Percentiles rank a stretch among this genome's conserved stretches.
Conservation (phyloP, 64 coral and sea anemone species). For the Montipora cactus region DNA sequence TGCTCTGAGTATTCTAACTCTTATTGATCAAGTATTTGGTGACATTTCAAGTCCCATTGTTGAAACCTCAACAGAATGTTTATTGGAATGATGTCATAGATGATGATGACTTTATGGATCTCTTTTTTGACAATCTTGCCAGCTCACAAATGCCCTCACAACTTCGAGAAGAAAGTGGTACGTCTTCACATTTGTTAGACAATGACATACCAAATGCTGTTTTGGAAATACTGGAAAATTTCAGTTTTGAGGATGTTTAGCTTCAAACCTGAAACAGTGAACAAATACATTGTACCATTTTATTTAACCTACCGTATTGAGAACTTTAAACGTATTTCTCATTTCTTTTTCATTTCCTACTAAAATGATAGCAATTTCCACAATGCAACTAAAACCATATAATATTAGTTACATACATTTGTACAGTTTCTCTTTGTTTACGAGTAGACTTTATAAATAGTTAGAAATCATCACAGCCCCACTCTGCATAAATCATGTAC, state of each 20-base stretch:
- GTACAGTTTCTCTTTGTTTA: background rate
- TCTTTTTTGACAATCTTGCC: too few relatives aligned
- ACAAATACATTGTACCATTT: background rate
- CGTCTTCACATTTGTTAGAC: background rate
- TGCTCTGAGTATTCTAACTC: slow-evolving; percentile 1
- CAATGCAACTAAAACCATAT: background rate
- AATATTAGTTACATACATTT: slow-evolving; percentile 2
- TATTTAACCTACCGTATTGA: background rate
- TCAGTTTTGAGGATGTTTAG: background rate
- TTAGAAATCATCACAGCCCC: background rate
- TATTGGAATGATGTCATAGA: too few relatives aligned
- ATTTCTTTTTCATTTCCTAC: background rate
- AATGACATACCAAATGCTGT: slow-evolving; percentile 8
- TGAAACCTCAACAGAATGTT: too few relatives aligned
- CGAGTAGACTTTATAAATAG: background rate
- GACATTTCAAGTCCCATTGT: background rate
- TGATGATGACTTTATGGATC: too few relatives aligned
- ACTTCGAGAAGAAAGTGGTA: background rate
- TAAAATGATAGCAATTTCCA: slow-evolving; percentile 2
- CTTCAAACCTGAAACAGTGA: too few relatives aligned
- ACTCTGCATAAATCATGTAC: slow-evolving; percentile 13
- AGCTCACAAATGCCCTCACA: slow-evolving; percentile 5
- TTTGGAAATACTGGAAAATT: slow-evolving; percentile 7
- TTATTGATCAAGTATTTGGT: slow-evolving; percentile 23
- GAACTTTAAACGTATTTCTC: background rate